phyloP scores from a whole-genome alignment of 1,140 invertebrate genomes.

The Danaus plexippus region DNA sequence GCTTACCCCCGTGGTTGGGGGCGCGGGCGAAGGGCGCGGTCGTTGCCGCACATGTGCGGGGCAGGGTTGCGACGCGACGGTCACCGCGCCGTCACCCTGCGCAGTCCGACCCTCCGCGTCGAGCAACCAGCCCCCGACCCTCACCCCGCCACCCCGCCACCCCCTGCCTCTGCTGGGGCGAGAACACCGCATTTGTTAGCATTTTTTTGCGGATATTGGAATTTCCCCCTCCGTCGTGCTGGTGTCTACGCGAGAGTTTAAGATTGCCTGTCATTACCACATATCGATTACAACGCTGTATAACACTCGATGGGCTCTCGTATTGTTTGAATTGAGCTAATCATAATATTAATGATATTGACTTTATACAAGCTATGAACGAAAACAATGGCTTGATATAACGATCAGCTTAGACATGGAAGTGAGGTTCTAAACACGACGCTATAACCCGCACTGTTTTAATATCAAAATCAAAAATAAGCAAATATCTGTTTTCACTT shows the following conservation, averaged over 20 bases:
- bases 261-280: slow-evolving; percentile 24
- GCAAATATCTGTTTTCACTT: not conserved
- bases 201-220: slow-evolving; percentile 64
- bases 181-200: slow-evolving; percentile 42
- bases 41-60: slow-evolving; percentile 41
- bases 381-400: no score
- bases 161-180: slow-evolving; percentile 57
- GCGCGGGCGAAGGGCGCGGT: slow-evolving; percentile 23
- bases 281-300: slow-evolving; percentile 1
- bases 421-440: no score
- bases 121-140: slow-evolving; percentile 17
- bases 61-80: slow-evolving; percentile 33
- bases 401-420: no score
- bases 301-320: slow-evolving; percentile 3
- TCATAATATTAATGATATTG: slow-evolving; percentile 15
- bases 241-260: slow-evolving; percentile 24
- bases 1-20: slow-evolving; percentile 28
- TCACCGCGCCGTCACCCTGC: slow-evolving; percentile 38
- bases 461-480: not conserved
- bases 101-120: slow-evolving; percentile 21
- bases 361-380: not conserved
- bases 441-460: not conserved
- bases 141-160: slow-evolving; percentile 19
- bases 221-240: slow-evolving; percentile 39
- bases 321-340: slow-evolving; percentile 15